phyloP scores from a whole-genome alignment of 2,797 vertebrate species.

The Acanthornis magna region DNA sequence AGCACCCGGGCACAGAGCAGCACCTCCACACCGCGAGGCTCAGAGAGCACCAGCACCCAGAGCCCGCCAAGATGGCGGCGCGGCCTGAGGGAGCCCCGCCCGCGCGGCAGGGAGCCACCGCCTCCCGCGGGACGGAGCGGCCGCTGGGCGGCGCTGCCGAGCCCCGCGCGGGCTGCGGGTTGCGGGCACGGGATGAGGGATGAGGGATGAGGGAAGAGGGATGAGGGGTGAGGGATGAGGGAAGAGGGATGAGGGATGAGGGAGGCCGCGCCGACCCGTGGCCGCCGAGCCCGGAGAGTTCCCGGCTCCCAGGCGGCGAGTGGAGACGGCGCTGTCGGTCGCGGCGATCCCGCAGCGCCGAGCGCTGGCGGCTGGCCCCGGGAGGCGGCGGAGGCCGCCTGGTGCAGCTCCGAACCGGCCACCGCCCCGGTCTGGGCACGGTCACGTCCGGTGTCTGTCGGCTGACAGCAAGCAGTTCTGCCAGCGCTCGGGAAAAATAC shows the following conservation, averaged over 20 bases:
- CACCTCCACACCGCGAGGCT: rapidly evolving
- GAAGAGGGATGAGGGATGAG: no score
- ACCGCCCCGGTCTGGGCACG: background rate
- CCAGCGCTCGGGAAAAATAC: background rate
- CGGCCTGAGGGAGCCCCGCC: background rate
- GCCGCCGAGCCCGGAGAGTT: background rate
- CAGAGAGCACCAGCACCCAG: rapidly evolving
- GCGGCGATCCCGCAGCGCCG: background rate
- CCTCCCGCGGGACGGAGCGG: background rate
- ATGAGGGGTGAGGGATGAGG: background rate
- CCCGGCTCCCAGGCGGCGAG: background rate
- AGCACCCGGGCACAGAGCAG: no score
- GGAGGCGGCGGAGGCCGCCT: background rate
- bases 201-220: background rate
- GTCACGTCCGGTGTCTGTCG: background rate
- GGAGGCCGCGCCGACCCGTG: no score
- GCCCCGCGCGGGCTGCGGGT: background rate
- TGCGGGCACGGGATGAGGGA: background rate
- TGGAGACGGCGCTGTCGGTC: background rate
- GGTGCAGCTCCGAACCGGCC: background rate
- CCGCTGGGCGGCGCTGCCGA: background rate
- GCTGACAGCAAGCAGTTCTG: background rate
- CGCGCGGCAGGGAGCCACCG: background rate
- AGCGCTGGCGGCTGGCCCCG: background rate
- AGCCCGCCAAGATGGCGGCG: slow-evolving; percentile 13